Conservation (phyloP, 2,888 invertebrate genomes). For the Pandemis cinnamomeana region DNA sequence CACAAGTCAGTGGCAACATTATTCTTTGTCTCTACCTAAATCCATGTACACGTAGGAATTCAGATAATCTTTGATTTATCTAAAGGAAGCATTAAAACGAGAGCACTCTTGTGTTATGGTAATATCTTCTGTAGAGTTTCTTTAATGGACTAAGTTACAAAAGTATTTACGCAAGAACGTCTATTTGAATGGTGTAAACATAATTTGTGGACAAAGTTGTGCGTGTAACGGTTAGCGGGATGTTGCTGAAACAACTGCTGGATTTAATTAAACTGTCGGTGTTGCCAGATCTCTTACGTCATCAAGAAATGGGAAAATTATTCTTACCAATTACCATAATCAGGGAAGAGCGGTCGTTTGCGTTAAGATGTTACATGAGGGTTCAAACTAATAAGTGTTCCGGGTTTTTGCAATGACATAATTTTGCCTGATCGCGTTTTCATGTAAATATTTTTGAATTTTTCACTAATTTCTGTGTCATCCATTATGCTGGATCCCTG, state of each 20-base stretch:
- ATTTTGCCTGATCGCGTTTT: slow-evolving; percentile 3
- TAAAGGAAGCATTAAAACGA: slow-evolving; percentile 65
- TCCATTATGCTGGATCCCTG: slow-evolving; percentile 61
- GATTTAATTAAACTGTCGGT: slow-evolving; percentile 73
- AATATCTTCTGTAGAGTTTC: slow-evolving; percentile 74
- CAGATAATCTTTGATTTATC: slow-evolving; percentile 48
- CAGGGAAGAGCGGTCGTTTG: slow-evolving; percentile 38
- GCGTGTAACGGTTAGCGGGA: slow-evolving; percentile 72
- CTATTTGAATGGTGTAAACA: slow-evolving; percentile 80
- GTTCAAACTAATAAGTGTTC: slow-evolving; percentile 36
- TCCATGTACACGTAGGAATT: slow-evolving; percentile 43
- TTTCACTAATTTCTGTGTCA: slow-evolving; percentile 49
- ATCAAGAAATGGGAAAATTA: slow-evolving; percentile 46
- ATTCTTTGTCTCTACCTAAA: slow-evolving; percentile 41
- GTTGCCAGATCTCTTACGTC: slow-evolving; percentile 50
- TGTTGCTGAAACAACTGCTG: slow-evolving; percentile 66
- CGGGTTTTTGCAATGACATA: slow-evolving; percentile 16
- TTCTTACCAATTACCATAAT: slow-evolving; percentile 44
- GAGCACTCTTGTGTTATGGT: slow-evolving; percentile 70
- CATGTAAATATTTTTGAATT: slow-evolving; percentile 17
- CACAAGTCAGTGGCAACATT: neutral
- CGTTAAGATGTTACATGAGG: slow-evolving; percentile 37
- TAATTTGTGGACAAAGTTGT: slow-evolving; percentile 79
- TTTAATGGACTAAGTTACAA: slow-evolving; percentile 77
- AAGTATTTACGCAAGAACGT: slow-evolving; percentile 76